Evolutionary conservation across 2,113 vertebrate genomes (phyloP), one percentile per base, ranked within the genome.

Genomic region (Herpetotheres cachinnans): DNA sequence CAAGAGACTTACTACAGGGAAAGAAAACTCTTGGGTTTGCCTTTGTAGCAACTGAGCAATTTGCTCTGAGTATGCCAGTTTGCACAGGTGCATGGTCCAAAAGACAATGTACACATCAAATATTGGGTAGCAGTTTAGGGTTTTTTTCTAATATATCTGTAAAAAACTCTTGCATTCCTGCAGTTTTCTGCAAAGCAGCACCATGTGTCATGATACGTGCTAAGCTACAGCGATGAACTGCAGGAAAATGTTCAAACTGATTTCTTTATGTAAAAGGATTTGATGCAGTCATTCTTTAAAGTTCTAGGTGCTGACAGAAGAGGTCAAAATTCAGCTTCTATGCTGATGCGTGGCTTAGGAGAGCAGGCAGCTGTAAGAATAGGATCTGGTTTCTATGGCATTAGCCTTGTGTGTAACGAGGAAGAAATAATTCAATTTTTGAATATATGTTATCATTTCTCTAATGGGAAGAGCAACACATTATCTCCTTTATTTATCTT

Each of bases 401-500:
- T 95, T 91, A 82, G 73, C 54, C 58, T 82, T 79, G 52, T 70
- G 69, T 87, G 50, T 85, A 90, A 54, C 78, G 82, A 89, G 32
- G 49, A 87, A 72, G 50, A 94, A 95, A 90, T 85, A 62, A 91
- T 91, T 93, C 44, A 8, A 0, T 40, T 87, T 92, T 77, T 80
- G 22, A 85, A 74, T 95, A 13, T 86, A 73, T 62, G 36, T 91
- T 96, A 86, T 70, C 80, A 58, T 63, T 85, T 46, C 62, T 95
- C n/a, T 91, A 50, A 86, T 95, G 82, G 82, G 74, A 96, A 95
- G 81, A 97, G 90, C 84, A 96, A 69, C 96, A 73, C 52, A 70
- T 96, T 95, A 91, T 82, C 86, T 94, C 46, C 52, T 95, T 93
- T 95, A 93, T 96, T 94, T 96, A 81, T 95, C 95, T 94, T 89